phyloP scores from a whole-genome alignment of 2,888 invertebrate species.

The Drosophila nr. medialis region DNA sequence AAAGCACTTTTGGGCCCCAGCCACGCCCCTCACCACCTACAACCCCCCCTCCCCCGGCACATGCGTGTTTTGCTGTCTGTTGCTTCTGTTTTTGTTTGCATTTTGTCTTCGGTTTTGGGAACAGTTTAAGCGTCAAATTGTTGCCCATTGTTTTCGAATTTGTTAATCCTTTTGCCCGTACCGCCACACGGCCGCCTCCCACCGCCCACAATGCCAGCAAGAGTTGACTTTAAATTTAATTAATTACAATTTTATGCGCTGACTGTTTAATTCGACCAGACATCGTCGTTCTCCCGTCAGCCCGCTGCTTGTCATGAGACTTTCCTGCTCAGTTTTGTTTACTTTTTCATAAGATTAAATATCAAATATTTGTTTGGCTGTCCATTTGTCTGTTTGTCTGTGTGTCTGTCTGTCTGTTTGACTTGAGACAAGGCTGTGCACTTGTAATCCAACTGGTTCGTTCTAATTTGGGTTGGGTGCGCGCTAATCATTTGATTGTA shows the following conservation, averaged over 20 bases:
- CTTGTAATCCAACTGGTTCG: conserved; percentile 63
- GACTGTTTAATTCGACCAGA: conserved; percentile 53
- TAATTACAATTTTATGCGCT: conserved; percentile 76
- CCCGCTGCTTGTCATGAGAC: conserved; percentile 1
- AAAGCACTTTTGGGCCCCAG: conserved; percentile 74
- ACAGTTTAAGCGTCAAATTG: conserved; percentile 74
- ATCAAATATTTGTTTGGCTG: conserved; percentile 72
- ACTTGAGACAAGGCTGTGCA: conserved; percentile 55
- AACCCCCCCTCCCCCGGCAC: conserved; percentile 1
- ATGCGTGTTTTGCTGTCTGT: conserved; percentile 21
- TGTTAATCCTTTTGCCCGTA: conserved; percentile 62
- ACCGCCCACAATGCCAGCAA: conserved; percentile 7
- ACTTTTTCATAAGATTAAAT: conserved; percentile 74
- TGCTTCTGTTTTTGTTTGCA: conserved; percentile 59
- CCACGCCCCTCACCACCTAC: conserved; percentile 33
- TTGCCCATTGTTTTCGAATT: conserved; percentile 66
- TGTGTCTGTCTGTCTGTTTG: conserved; percentile 45
- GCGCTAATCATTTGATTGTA: conserved; percentile 36
- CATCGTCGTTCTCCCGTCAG: neutral
- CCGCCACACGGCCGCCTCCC: neutral
- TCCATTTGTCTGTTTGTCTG: conserved; percentile 39
- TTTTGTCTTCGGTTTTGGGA: conserved; percentile 71
- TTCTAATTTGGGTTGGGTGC: conserved; percentile 8
- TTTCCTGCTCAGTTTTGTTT: conserved; percentile 49
- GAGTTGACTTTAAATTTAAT: conserved; percentile 75